Evolutionary conservation across 1,140 invertebrate species (phyloP).

Genomic region (Philopotamus ludificatus): DNA sequence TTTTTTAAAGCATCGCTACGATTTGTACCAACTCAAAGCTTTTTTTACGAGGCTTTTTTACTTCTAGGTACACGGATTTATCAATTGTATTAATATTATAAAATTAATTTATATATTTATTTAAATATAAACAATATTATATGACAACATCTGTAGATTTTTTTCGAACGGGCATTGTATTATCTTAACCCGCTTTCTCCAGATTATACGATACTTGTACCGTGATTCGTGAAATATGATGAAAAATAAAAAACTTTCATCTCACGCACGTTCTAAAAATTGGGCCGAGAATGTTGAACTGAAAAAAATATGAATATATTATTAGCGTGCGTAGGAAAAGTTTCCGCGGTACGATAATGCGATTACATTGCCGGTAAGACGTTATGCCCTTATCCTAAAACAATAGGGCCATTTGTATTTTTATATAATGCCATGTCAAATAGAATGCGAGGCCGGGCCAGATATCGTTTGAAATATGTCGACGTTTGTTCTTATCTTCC

Average conservation of each 20-base stretch:
- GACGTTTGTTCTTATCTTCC: neutral
- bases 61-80: no score
- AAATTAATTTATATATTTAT: no score
- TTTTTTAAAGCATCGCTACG: no score
- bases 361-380: neutral
- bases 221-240: no score
- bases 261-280: no score
- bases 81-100: no score
- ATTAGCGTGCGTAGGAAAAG: neutral
- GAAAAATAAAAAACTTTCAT: neutral
- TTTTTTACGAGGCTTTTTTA: no score
- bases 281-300: neutral
- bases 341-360: neutral
- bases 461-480: constrained; percentile 12
- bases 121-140: no score
- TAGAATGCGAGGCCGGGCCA: neutral
- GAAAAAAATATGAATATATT: no score
- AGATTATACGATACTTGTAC: no score
- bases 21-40: no score
- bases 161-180: constrained; percentile 1
- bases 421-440: neutral
- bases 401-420: constrained; percentile 3
- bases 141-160: constrained; percentile 6
- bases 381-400: neutral
- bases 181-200: no score